Base-by-base conservation (phyloP, 2,888 invertebrate species). In the Blera fallax region DNA sequence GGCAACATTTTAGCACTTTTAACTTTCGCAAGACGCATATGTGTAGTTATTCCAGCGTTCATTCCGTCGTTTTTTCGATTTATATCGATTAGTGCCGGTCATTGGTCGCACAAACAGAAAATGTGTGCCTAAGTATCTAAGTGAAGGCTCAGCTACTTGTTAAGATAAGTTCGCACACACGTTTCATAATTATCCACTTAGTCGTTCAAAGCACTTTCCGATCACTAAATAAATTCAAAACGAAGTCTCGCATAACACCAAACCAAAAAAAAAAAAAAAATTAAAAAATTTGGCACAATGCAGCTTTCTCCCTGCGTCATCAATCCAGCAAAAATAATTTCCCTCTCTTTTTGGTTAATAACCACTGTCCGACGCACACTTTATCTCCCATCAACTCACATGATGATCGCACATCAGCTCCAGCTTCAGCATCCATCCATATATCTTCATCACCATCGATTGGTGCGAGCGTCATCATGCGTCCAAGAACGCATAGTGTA, bases 391-490 rank as follows among this genome's bases (percentile, higher is more conserved):
- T 43, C 37, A 50, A 24, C 7, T 34, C 62, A 6, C 29, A 37
- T 29, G 27, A 52, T 32, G 43, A 40, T 52, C 29, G 27, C 27
- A 43, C 18, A 62, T 73, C 37, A 54, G 14, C 64, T 27, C 32
- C 54, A 16, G n/a, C 21, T n/a, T n/a, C n/a, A 50, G 24, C 45
- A 18, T 18, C 21, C 45, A n/a, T 58, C 4, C 16, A 34, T 43
- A 54, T 52, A 16, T 74, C 54, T 18, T 74, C 64, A 74, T 54
- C 64, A 40, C 11, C 43, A 65, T 74, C 45, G 54, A 54, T 74
- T 74, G 52, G 52, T 54, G 14, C 62, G 16, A 43, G 21, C 40
- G 16, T 18, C 64, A 48, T 69, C 52, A 40, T 74, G 54, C 74
- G 32, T 74, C 64, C 34, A 34, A 32, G 2, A 24, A 40, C 21